Evolutionary conservation across 2,797 vertebrate genomes (phyloP).

Genomic region (Oreochromis grahami): DNA sequence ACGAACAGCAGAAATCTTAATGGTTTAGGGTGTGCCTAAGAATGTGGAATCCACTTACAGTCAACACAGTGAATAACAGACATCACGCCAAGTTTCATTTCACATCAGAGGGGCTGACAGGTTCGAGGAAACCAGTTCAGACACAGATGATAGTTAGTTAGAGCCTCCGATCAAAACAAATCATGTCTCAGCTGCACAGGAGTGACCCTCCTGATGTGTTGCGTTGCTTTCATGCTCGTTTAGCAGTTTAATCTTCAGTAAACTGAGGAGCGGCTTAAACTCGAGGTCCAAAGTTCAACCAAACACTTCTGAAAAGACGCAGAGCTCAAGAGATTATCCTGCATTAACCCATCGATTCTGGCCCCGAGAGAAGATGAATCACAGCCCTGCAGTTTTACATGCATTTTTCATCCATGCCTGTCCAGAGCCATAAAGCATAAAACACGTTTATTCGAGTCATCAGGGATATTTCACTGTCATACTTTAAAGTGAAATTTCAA

Average conservation of each 20-base stretch:
- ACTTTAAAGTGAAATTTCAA: neutral
- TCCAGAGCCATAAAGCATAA: accelerated
- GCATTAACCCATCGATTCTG: neutral
- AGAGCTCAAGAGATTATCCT: neutral
- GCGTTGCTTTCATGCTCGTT: neutral
- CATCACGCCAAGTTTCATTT: neutral
- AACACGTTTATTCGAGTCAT: neutral
- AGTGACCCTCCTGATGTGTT: neutral
- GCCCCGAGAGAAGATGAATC: accelerated
- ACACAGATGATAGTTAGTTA: neutral
- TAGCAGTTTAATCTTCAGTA: neutral
- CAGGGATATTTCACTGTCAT: neutral
- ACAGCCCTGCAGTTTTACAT: neutral
- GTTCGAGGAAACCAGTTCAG: neutral
- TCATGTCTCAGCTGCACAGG: neutral
- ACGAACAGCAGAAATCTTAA: neutral
- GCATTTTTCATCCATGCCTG: neutral
- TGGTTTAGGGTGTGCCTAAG: slow-evolving; percentile 21
- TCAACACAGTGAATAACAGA: neutral
- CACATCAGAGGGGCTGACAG: neutral
- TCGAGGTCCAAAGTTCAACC: neutral
- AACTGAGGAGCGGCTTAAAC: neutral
- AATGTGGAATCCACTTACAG: neutral
- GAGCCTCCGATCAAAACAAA: neutral
- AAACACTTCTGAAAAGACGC: neutral